These are phyloP conservation scores for Stomatorhinus ivindoensis DNA, from an alignment of 2,113 vertebrate species.

Conservation along the genomic window DNA sequence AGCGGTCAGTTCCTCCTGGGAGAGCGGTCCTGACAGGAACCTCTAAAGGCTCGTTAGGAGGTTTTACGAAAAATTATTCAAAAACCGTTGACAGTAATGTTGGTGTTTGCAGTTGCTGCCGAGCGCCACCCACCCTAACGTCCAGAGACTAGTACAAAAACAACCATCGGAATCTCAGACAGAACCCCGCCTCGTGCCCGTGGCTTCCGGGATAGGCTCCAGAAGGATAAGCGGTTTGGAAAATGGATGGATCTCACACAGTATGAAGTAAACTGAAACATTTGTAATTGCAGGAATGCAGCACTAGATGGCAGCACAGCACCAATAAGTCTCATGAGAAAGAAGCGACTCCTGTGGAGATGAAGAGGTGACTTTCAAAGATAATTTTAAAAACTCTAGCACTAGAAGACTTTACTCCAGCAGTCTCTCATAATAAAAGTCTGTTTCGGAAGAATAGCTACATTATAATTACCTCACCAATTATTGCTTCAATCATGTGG, in stretches of 20 bases:
- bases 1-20: background rate
- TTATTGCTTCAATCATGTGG: background rate
- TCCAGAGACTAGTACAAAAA: background rate
- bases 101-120: background rate
- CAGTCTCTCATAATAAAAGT: background rate
- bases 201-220: too few relatives aligned
- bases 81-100: background rate
- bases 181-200: background rate
- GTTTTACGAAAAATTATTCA: background rate
- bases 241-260: background rate
- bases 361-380: background rate
- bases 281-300: slow-evolving; percentile 29
- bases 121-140: background rate
- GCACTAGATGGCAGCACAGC: slow-evolving; percentile 45
- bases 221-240: too few relatives aligned
- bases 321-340: background rate
- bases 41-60: background rate
- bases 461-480: background rate
- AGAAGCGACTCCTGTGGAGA: background rate
- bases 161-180: background rate
- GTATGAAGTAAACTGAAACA: background rate
- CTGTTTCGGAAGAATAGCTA: background rate
- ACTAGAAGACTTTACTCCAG: background rate
- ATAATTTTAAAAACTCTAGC: background rate
- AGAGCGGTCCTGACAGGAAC: background rate